Evolutionary conservation across 2,797 vertebrate species (phyloP), one percentile per base, ranked within the genome.

Genomic region (Typhlichthys subterraneus): DNA sequence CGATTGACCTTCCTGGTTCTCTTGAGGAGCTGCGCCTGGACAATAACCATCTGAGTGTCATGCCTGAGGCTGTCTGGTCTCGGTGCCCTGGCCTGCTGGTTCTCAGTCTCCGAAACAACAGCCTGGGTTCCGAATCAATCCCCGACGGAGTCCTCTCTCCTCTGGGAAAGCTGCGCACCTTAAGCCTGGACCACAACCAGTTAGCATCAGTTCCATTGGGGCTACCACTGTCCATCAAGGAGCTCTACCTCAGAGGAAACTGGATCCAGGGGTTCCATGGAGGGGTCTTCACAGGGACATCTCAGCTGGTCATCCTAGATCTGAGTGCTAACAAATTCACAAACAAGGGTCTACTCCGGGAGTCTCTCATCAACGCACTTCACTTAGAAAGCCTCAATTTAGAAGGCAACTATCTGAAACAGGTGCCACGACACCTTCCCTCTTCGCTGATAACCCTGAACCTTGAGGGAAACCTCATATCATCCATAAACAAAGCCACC

Each of bases 161-260:
- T 1, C 31, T 92, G 61, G 53, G n/a, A 10, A 77, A 60, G 57
- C 80, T 92, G 47, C 81, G 53, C 1, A 78, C 76, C 0, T 75
- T 93, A 11, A 93, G 88, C 72, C 80, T 93, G 57, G 86, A 85
- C 57, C 58, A 90, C 74, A 91, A 86, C 64, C 75, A 72, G 11
- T 45, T 92, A n/a, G 80, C 63, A 0, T 81, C 57, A 0, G 79
- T 89, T 47, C 90, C 89, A 3, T n/a, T 80, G 53, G 19, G 83
- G 57, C 69, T 92, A 4, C 87, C 85, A 0, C 54, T 86, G 11
- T 73, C 85, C 53, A 76, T 92, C 68, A 90, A 87, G 72, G 89
- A 93, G 82, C 80, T 93, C n/a, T 90, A 93, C 76, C 86, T 93
- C 55, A 82, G 85, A 75, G 92, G 90, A 12, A 91, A 91, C 77